Percentiles rank a stretch among this genome's conserved stretches.
These are phyloP conservation scores for Hephaestus fuliginosus DNA, from an alignment of 2,797 vertebrate species.

Conservation along the genomic window DNA sequence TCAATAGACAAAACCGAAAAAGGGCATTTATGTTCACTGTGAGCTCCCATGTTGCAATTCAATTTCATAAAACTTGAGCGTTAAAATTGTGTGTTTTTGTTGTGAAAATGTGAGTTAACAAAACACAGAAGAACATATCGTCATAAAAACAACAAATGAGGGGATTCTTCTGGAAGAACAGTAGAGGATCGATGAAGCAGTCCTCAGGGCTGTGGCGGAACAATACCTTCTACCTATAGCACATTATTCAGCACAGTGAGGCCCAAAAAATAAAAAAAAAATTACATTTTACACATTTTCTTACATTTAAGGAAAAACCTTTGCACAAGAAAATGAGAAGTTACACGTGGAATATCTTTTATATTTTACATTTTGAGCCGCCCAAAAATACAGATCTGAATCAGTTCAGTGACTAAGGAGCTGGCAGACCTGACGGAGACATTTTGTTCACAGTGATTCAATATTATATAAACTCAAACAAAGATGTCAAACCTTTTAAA, in stretches of 20 bases:
- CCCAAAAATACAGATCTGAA: slow-evolving; percentile 38
- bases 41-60: no score
- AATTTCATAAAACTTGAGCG: no score
- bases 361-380: neutral
- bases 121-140: no score
- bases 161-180: neutral
- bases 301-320: neutral
- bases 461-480: slow-evolving; percentile 26
- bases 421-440: slow-evolving; percentile 20
- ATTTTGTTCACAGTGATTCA: slow-evolving; percentile 28
- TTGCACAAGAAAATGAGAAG: slow-evolving; percentile 16
- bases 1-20: no score
- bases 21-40: no score
- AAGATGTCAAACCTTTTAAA: slow-evolving; percentile 11
- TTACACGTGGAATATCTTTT: neutral
- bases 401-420: slow-evolving; percentile 47
- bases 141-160: neutral
- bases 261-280: neutral
- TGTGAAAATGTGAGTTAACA: no score
- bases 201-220: neutral
- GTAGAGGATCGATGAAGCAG: neutral
- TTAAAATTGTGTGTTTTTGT: no score
- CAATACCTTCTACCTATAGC: neutral
- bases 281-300: neutral
- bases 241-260: neutral